Evolutionary conservation across 2,888 invertebrate genomes (phyloP), one percentile per base, ranked within the genome.

Genomic region (Escarpia spicata): DNA sequence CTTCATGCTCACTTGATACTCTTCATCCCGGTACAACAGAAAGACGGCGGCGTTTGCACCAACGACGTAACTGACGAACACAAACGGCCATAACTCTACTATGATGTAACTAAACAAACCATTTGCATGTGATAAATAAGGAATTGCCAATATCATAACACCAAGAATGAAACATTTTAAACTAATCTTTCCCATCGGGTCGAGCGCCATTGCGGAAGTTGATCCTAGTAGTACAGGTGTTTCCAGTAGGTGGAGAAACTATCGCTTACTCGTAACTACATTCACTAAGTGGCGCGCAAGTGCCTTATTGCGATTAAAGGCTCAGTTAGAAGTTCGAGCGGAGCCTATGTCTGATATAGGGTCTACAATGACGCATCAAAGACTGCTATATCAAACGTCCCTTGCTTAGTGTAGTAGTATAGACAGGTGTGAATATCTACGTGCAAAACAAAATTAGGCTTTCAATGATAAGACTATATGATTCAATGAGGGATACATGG

Each of bases 181-280:
- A 26, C 19, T 26, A 75, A 75, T 75, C n/a, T 75, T 75, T n/a
- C 75, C 75, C 75, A 75, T 75, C 75, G 75, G 26, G 26, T 75
- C 75, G 3, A 75, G 75, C 75, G 75, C 75, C 75, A 75, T 75
- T n/a, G 75, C 75, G 75, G 75, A 75, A 75, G 75, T 75, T 75
- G 75, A 26, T 75, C 2, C 75, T 75, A 26, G 75, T 75, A 75
- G 75, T 75, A 26, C 75, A 26, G 15, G 6, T 75, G 19, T 75
- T 75, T 75, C 75, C 75, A 75, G 75, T 75, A 75, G 75, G 75
- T 75, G 75, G 75, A 26, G 75, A 75, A 75, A 75, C 10, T 52
- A 52, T 52, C 26, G 75, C 75, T 19, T n/a, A 26, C 3, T 6
- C 6, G 6, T n/a, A 26, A 3, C 26, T 26, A 75, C n/a, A 26